Evolutionary conservation across 2,797 vertebrate genomes (phyloP).

Genomic region (Cheirogaleus major): DNA sequence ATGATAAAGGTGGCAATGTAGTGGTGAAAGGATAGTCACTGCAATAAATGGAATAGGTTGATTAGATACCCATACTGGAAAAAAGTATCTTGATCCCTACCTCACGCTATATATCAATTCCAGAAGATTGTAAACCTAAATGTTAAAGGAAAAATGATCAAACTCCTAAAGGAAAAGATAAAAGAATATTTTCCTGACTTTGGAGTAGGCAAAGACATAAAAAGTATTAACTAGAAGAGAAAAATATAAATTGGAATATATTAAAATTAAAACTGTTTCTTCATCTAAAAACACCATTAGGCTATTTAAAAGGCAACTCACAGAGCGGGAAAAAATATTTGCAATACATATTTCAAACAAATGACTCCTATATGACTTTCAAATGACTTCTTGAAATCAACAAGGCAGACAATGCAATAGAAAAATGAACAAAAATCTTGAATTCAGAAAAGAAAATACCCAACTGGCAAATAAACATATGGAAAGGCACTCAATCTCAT

Average conservation of each 20-base stretch:
- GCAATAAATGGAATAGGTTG: background rate
- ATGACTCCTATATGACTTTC: background rate
- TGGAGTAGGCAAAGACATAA: background rate
- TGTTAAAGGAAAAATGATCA: background rate
- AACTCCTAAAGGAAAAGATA: background rate
- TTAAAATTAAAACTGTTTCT: slow-evolving; percentile 19
- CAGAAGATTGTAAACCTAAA: background rate
- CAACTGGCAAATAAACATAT: background rate
- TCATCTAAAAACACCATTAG: background rate
- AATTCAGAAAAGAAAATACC: background rate
- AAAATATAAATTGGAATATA: background rate
- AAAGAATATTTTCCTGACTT: background rate
- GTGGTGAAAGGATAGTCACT: background rate
- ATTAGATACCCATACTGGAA: background rate
- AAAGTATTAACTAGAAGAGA: background rate
- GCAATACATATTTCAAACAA: background rate
- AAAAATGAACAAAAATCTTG: background rate
- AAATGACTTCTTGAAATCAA: background rate
- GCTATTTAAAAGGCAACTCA: background rate
- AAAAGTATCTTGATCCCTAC: background rate
- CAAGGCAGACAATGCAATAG: background rate
- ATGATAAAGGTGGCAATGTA: background rate
- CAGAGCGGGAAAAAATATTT: background rate
- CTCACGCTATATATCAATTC: background rate
- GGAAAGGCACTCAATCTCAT: background rate